A percentile compares a stretch with the other conserved stretches of the same genome.
These are phyloP conservation scores for Drepanosiphum platanoidis DNA, from an alignment of 2,888 invertebrate species.

Conservation along the genomic window DNA sequence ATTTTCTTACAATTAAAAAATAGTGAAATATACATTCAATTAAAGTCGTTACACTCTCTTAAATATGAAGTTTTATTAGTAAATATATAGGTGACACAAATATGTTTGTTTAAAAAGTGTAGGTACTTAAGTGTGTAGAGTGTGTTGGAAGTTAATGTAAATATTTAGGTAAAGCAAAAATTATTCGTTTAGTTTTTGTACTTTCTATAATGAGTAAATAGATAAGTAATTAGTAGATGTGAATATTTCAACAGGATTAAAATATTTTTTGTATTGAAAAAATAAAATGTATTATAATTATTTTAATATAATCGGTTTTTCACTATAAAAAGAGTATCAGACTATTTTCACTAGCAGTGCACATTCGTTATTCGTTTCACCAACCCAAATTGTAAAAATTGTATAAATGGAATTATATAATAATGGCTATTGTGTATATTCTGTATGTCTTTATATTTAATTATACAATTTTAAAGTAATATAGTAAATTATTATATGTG, in stretches of 20 bases:
- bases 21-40: slow-evolving; percentile 2
- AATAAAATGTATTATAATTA: neutral
- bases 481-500: too few relatives aligned
- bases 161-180: neutral
- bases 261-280: neutral
- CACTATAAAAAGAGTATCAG: too few relatives aligned
- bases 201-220: neutral
- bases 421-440: too few relatives aligned
- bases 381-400: too few relatives aligned
- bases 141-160: neutral
- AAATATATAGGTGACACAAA: neutral
- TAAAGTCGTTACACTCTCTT: slow-evolving; percentile 20
- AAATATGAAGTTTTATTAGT: slow-evolving; percentile 3
- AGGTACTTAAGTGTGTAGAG: neutral
- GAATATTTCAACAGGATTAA: neutral
- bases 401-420: too few relatives aligned
- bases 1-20: slow-evolving; percentile 2
- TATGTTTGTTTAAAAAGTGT: neutral
- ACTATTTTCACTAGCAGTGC: too few relatives aligned
- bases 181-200: neutral
- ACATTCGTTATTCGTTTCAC: too few relatives aligned
- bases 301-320: too few relatives aligned
- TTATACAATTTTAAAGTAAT: too few relatives aligned
- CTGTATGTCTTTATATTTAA: too few relatives aligned
- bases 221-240: neutral